Percentiles rank a stretch among this genome's conserved stretches.
phyloP scores from a whole-genome alignment of 1,140 invertebrate species.

The Saccostrea echinata region DNA sequence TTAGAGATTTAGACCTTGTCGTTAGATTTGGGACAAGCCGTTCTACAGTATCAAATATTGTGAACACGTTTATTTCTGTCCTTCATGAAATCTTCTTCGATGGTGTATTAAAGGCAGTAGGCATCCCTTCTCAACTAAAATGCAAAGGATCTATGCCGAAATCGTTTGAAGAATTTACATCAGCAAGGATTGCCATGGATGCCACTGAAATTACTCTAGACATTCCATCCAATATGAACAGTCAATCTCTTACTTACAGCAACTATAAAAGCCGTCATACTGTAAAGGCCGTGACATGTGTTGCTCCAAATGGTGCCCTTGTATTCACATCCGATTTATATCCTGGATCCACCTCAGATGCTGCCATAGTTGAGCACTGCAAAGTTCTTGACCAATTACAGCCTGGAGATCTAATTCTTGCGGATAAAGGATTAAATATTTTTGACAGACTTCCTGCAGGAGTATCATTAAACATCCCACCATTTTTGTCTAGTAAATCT shows the following conservation, averaged over 20 bases:
- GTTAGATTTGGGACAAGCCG: background rate
- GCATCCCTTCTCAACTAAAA: slow-evolving; percentile 46
- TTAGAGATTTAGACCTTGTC: background rate
- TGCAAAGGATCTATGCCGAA: slow-evolving; percentile 53
- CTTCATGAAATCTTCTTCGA: slow-evolving; percentile 48
- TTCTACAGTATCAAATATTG: background rate
- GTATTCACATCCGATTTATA: slow-evolving; percentile 43
- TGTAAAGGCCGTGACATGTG: too few relatives aligned
- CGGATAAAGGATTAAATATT: slow-evolving; percentile 58
- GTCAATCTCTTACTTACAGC: slow-evolving; percentile 48
- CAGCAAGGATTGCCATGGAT: slow-evolving; percentile 49
- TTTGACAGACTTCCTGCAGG: slow-evolving; percentile 55
- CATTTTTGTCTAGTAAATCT: slow-evolving; percentile 55
- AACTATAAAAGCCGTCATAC: background rate
- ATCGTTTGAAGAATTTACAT: slow-evolving; percentile 47
- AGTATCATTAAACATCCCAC: slow-evolving; percentile 63
- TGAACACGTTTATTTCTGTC: slow-evolving; percentile 34
- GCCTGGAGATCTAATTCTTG: slow-evolving; percentile 55
- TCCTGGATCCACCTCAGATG: slow-evolving; percentile 41
- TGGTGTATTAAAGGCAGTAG: slow-evolving; percentile 37
- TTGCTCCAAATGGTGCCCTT: slow-evolving; percentile 30
- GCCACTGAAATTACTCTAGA: slow-evolving; percentile 50
- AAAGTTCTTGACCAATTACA: slow-evolving; percentile 54
- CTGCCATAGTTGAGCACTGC: slow-evolving; percentile 43
- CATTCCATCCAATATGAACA: slow-evolving; percentile 54